Conservation (phyloP, 2,113 vertebrate species). For the Dasypus novemcinctus region DNA sequence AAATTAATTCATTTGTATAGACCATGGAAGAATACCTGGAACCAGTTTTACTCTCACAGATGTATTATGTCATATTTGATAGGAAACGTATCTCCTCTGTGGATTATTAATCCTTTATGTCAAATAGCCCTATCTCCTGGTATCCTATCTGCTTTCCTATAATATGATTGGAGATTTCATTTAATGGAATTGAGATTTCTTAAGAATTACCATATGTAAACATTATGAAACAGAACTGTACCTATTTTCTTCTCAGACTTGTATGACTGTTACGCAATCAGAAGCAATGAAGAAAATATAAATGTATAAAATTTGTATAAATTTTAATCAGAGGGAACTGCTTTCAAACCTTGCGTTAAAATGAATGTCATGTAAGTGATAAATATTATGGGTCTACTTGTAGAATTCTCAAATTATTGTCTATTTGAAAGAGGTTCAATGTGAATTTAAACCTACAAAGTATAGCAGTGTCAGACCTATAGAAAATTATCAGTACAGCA, state of each 20-base stretch:
- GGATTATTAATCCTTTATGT: background rate
- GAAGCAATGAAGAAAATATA: background rate
- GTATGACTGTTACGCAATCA: background rate
- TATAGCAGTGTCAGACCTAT: accelerated
- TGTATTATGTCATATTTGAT: background rate
- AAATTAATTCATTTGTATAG: background rate
- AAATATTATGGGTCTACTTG: background rate
- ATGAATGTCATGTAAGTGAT: background rate
- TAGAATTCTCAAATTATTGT: background rate
- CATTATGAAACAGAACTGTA: background rate
- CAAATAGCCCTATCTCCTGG: background rate
- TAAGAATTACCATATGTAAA: background rate
- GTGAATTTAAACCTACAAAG: background rate
- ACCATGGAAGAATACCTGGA: background rate
- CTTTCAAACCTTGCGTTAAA: background rate
- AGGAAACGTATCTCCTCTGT: background rate
- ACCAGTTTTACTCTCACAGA: background rate
- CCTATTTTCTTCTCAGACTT: background rate
- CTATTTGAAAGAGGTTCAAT: background rate
- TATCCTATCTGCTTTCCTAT: background rate
- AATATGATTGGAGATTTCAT: background rate
- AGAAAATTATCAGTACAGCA: background rate
- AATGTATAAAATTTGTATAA: background rate
- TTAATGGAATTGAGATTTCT: background rate
- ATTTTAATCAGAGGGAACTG: background rate